These are phyloP conservation scores for Plagiodera versicolora DNA, from an alignment of 2,888 invertebrate species.

Conservation along the genomic window DNA sequence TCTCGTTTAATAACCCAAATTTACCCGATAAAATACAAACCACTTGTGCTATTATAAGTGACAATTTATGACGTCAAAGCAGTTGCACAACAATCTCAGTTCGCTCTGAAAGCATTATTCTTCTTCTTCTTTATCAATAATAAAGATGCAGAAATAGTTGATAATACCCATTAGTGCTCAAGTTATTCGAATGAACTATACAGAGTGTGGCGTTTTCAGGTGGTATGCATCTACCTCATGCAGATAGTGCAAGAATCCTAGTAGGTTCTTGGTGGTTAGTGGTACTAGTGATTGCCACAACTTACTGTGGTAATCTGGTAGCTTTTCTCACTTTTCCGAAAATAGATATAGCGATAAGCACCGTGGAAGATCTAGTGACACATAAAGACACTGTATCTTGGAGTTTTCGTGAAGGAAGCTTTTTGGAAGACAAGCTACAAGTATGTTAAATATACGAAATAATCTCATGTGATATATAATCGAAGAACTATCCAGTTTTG, in stretches of 20 bases:
- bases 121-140: too few species aligned
- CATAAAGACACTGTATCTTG: conserved; percentile 67
- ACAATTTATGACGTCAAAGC: too few species aligned
- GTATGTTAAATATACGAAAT: conserved; percentile 46
- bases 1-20: too few species aligned
- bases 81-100: too few species aligned
- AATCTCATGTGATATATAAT: too few species aligned
- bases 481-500: too few species aligned
- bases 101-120: too few species aligned
- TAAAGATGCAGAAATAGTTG: too few species aligned
- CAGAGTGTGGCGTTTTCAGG: conserved; percentile 57
- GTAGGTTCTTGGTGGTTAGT: conserved; percentile 93
- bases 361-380: conserved; percentile 65
- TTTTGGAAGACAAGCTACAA: conserved; percentile 66
- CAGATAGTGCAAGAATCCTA: conserved; percentile 82
- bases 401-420: conserved; percentile 77
- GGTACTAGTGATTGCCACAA: conserved; percentile 84
- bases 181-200: too few species aligned
- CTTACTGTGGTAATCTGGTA: conserved; percentile 90
- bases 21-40: too few species aligned
- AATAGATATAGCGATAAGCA: conserved; percentile 71
- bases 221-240: conserved; percentile 82
- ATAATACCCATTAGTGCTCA: too few species aligned
- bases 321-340: conserved; percentile 91
- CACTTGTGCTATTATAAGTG: too few species aligned